Percentiles rank a stretch among this genome's conserved stretches.
These are phyloP conservation scores for Caiman crocodilus DNA, from an alignment of 2,797 vertebrate genomes.

Conservation along the genomic window DNA sequence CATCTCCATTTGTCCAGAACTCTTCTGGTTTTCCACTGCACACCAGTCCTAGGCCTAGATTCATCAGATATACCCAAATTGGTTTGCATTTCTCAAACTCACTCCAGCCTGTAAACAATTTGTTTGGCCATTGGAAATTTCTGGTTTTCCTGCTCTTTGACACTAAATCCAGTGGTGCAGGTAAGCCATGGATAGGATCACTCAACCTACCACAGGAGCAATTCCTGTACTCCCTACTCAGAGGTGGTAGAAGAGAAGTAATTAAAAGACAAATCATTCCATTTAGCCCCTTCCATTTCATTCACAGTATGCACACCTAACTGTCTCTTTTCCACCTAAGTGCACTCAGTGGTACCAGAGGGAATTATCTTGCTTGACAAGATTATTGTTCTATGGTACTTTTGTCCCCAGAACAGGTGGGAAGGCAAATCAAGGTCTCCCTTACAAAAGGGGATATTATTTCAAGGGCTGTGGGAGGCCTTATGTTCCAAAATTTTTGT, in stretches of 20 bases:
- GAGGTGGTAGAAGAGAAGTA: background rate
- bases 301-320: background rate
- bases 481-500: background rate
- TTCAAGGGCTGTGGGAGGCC: background rate
- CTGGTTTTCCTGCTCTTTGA: background rate
- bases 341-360: background rate
- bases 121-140: background rate
- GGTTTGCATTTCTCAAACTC: no score
- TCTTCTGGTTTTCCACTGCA: background rate
- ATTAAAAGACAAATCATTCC: background rate
- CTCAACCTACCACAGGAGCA: background rate
- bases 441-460: background rate
- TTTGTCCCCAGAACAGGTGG: background rate
- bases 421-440: background rate
- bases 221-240: background rate
- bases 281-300: background rate
- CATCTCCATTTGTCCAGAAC: background rate
- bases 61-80: background rate
- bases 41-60: background rate
- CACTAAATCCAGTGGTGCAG: background rate
- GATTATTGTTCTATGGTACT: conserved; percentile 32
- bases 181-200: background rate
- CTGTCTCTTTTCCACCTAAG: background rate
- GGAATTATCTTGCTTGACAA: background rate
- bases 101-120: background rate